These are phyloP conservation scores for Halotydeus destructor DNA, from an alignment of 1,140 invertebrate species.

Conservation along the genomic window DNA sequence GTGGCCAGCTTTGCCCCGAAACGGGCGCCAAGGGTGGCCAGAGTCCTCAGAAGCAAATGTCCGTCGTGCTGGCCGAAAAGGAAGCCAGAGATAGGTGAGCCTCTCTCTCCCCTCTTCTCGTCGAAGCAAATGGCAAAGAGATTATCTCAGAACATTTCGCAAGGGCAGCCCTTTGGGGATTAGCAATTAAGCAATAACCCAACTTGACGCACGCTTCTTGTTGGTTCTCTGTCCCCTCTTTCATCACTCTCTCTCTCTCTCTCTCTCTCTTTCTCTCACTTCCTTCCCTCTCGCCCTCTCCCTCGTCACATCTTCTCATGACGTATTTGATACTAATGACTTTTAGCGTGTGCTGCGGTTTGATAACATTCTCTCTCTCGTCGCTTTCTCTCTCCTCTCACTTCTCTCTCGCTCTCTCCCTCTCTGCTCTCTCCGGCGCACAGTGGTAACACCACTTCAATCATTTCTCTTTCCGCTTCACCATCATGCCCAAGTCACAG, in stretches of 20 bases:
- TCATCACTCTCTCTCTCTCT: too few species aligned
- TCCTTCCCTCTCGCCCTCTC: background rate
- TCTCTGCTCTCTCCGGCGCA: background rate
- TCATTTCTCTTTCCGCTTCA: conserved; percentile 2
- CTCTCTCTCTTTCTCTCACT: too few species aligned
- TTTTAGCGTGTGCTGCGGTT: background rate
- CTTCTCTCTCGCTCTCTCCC: background rate
- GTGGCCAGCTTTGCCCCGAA: background rate
- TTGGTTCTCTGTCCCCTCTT: too few species aligned
- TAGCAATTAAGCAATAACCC: too few species aligned
- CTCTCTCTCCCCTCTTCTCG: too few species aligned
- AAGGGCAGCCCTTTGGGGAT: too few species aligned
- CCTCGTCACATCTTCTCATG: background rate
- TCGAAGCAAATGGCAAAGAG: background rate
- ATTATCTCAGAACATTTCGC: too few species aligned
- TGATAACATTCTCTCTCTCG: background rate
- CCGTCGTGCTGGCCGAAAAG: conserved; percentile 1
- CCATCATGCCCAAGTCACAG: background rate
- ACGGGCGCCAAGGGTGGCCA: background rate
- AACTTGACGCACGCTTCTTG: too few species aligned
- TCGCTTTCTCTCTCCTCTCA: background rate
- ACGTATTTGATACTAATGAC: background rate
- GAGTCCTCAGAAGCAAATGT: conserved; percentile 1
- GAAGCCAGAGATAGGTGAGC: too few species aligned
- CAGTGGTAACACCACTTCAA: conserved; percentile 3